phyloP scores from a whole-genome alignment of 2,888 invertebrate genomes.

The Volucella inanis region DNA sequence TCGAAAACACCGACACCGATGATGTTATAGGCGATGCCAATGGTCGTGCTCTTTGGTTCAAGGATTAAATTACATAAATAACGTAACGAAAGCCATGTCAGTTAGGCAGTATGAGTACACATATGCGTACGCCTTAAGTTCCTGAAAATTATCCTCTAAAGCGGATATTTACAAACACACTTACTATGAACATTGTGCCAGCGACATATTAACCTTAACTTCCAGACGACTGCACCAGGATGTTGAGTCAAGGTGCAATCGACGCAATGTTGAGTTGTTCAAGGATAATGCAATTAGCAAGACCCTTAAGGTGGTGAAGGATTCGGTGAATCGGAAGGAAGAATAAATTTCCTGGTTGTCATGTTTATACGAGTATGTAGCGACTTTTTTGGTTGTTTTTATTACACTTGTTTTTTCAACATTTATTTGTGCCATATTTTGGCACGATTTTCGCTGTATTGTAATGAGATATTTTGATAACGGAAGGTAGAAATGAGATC shows the following conservation, averaged over 20 bases:
- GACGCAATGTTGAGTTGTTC: constrained; percentile 47
- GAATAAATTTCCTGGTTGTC: constrained; percentile 42
- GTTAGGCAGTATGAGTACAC: constrained; percentile 26
- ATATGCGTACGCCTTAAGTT: constrained; percentile 33
- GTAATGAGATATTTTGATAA: constrained; percentile 30
- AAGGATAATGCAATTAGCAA: constrained; percentile 67
- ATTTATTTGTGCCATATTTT: constrained; percentile 28
- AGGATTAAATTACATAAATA: constrained; percentile 72
- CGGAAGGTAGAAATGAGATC: constrained; percentile 7
- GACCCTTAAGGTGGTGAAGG: constrained; percentile 27
- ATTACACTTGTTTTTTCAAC: constrained; percentile 7
- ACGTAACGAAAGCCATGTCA: constrained; percentile 55
- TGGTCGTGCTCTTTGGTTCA: constrained; percentile 62
- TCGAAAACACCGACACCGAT: too few species aligned
- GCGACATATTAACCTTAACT: constrained; percentile 67
- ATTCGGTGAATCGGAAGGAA: constrained; percentile 55
- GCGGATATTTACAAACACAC: constrained; percentile 59
- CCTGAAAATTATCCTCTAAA: constrained; percentile 61
- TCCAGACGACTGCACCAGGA: constrained; percentile 64
- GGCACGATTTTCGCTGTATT: constrained; percentile 46
- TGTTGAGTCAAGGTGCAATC: constrained; percentile 64
- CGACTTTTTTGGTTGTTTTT: not conserved
- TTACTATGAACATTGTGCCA: constrained; percentile 35
- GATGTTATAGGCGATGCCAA: not conserved
- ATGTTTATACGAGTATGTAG: constrained; percentile 27